These are phyloP conservation scores for Myotis brandtii DNA, from an alignment of 2,113 vertebrate genomes.

Conservation along the genomic window DNA sequence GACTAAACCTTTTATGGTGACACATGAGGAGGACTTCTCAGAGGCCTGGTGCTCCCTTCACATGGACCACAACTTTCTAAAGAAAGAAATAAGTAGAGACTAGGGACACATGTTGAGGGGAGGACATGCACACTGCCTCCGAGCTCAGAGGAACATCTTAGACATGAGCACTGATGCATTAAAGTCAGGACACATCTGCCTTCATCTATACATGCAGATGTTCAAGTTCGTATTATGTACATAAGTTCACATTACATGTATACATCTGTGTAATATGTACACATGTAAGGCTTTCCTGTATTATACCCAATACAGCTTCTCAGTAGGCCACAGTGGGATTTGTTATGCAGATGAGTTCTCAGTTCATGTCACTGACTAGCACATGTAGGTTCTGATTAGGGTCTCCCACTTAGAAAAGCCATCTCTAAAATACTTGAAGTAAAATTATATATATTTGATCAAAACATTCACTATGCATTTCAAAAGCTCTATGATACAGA, in stretches of 20 bases:
- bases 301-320: neutral
- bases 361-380: neutral
- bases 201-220: too few species aligned
- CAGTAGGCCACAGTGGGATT: neutral
- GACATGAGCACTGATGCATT: neutral
- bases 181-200: neutral
- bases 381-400: neutral
- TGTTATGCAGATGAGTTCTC: neutral
- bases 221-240: neutral
- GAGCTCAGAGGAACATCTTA: neutral
- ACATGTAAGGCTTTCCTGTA: neutral
- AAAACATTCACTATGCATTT: conserved; percentile 52
- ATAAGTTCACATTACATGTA: too few species aligned
- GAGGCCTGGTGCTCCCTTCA: neutral
- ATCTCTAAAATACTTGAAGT: conserved; percentile 10
- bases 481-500: conserved; percentile 10
- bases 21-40: neutral
- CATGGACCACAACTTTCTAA: neutral
- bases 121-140: neutral
- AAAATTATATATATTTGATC: conserved; percentile 18
- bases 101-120: neutral
- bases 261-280: neutral
- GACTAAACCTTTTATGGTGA: neutral
- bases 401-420: conserved; percentile 5
- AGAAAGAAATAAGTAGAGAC: neutral